These are phyloP conservation scores for Nemotelus nigrinus DNA, from an alignment of 2,888 invertebrate species.

Conservation along the genomic window DNA sequence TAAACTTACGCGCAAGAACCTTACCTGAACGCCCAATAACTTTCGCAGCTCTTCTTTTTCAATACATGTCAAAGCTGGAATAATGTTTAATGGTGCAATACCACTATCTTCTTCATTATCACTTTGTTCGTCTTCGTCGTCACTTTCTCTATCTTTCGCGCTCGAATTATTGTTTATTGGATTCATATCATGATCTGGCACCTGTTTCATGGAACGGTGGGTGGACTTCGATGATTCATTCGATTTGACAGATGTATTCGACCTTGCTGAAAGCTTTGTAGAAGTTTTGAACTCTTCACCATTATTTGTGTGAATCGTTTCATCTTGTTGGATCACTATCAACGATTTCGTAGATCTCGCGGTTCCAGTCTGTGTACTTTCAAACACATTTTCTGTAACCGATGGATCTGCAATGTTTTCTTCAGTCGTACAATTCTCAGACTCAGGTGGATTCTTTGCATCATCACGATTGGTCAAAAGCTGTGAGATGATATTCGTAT, in stretches of 20 bases:
- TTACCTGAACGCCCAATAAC: conserved; percentile 43
- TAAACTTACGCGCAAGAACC: too few relatives aligned
- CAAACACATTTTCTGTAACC: not conserved
- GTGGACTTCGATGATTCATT: not conserved
- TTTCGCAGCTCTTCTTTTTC: conserved; percentile 46
- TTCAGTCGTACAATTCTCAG: not conserved
- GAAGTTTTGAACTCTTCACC: not conserved
- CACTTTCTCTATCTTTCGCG: not conserved
- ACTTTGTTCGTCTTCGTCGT: not conserved
- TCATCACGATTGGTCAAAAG: not conserved
- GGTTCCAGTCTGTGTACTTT: too few relatives aligned
- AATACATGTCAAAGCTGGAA: conserved; percentile 28
- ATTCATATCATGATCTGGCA: not conserved
- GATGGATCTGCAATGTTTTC: not conserved
- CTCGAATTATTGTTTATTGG: not conserved
- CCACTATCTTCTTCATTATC: not conserved
- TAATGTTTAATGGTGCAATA: not conserved
- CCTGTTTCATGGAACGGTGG: not conserved
- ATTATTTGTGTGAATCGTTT: not conserved
- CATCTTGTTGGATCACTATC: not conserved
- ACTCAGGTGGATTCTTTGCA: too few relatives aligned
- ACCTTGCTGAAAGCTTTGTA: not conserved
- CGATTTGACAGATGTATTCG: not conserved
- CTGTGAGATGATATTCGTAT: not conserved
- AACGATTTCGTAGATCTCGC: too few relatives aligned